Conservation (phyloP, 2,113 vertebrate genomes). For the Dasypus novemcinctus region DNA sequence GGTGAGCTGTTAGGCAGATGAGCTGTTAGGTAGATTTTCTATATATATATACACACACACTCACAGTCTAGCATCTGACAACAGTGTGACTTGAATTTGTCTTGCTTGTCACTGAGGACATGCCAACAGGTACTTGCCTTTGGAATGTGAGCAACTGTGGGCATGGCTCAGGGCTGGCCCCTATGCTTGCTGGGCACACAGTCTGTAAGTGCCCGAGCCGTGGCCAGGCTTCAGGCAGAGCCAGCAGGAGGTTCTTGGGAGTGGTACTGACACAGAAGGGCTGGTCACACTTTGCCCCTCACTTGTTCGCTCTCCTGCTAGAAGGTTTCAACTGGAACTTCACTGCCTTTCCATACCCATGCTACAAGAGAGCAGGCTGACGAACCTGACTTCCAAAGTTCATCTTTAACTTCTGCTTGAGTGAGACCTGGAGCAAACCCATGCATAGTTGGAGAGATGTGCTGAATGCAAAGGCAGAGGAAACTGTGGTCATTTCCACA, state of each 20-base stretch:
- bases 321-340: neutral
- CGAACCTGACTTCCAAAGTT: neutral
- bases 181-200: rapidly evolving
- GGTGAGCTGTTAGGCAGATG: too few relatives aligned
- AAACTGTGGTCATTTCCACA: neutral
- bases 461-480: neutral
- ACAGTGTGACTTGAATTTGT: neutral
- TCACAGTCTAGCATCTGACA: too few relatives aligned
- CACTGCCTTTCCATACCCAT: neutral
- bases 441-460: neutral
- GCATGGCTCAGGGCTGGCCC: neutral
- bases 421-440: neutral
- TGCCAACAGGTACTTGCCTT: neutral
- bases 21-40: neutral
- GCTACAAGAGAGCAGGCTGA: neutral
- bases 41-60: neutral
- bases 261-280: neutral
- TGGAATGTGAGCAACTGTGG: neutral
- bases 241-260: neutral
- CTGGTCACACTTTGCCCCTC: neutral
- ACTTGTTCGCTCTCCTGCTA: neutral
- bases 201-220: too few relatives aligned
- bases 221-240: neutral
- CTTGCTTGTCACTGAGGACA: neutral
- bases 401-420: neutral